Evolutionary conservation across 2,113 vertebrate genomes (phyloP), one percentile per base, ranked within the genome.

Genomic region (Vulpes lagopus): DNA sequence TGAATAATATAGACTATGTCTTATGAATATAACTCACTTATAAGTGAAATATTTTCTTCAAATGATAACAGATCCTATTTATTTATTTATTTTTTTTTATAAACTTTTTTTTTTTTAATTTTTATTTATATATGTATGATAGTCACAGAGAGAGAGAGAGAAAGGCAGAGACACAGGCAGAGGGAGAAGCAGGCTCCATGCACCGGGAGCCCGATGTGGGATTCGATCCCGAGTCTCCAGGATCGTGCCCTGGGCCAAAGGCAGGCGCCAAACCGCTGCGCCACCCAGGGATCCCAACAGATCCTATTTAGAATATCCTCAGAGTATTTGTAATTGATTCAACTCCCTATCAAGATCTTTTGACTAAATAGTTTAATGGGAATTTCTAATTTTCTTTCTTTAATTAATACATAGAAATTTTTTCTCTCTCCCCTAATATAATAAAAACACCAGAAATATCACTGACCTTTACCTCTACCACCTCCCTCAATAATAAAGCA

Each of bases 1-100:
- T 78, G n/a, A 82, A 62, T 19, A 71, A 22, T 30, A 19, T 0
- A 81, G 15, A 32, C 32, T 71, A 35, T 76, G 1, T n/a, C 4
- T 65, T 65, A 3, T 60, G 7, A 83, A 38, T 90, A 53, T 19
- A 60, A 67, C 27, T 74, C 16, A 60, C 4, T 49, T 19, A 49
- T 53, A 78, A 95, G 78, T 2, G 2, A 92, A 79, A 43, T 67
- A 71, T 91, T 94, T 80, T 59, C 55, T 74, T 81, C 19, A 95
- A 85, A 81, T 15, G 2, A 60, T 32, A 89, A 49, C 1, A 64
- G 14, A 65, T 32, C 6, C 12, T 90, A 71, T n/a, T n/a, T n/a
- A n/a, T n/a, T n/a, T n/a, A n/a, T n/a, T n/a, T n/a, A n/a, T n/a
- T n/a, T n/a, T n/a, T n/a, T n/a, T n/a, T n/a, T n/a, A n/a, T n/a